Evolutionary conservation across 1,140 invertebrate species (phyloP), one percentile per base, ranked within the genome.

Genomic region (Rhopalosiphum maidis): DNA sequence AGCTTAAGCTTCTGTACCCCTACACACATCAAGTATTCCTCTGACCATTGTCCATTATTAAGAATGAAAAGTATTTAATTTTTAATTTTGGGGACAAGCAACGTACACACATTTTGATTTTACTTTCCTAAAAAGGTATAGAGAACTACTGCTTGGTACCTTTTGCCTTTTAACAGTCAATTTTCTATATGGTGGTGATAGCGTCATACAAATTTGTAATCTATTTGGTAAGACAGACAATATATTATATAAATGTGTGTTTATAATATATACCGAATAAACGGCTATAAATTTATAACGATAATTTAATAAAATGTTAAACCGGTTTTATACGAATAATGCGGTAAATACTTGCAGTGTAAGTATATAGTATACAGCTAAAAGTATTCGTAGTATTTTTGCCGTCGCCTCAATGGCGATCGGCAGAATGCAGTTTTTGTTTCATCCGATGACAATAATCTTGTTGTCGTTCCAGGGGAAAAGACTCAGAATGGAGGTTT

Each of bases 401-500:
- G 46, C 82, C 23, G 91, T 93, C 91, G 77, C 77, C 82, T 93
- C 91, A 93, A 93, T 85, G 77, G 48, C 82, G 22, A 93, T 83
- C 91, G 91, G 91, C 91, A 93, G 91, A 93, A 93, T 93, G 91
- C 48, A 54, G 91, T 93, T 93, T 93, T 93, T 54, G 91, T 93
- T 93, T 93, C 91, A 93, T 93, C 91, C 35, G 82, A 83, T 37
- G 68, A 90, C 89, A 90, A 90, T 90, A 68, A 90, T 90, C 89
- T 11, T 41, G 89, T n/a, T 60, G 89, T 83, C 46, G 43, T 55
- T 55, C 23, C 46, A 25, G 77, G 22, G 18, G n/a, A 91, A 35
- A 48, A 89, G 48, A 93, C 9, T 82, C 25, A 92, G 55, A 77
- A 82, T 54, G 82, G n/a, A 83, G n/a, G n/a, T n/a, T 77, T 68